A percentile compares a stretch with the other conserved stretches of the same genome.
Evolutionary conservation across 2,113 vertebrate genomes (phyloP).

Genomic region (Amblyornis subalaris): DNA sequence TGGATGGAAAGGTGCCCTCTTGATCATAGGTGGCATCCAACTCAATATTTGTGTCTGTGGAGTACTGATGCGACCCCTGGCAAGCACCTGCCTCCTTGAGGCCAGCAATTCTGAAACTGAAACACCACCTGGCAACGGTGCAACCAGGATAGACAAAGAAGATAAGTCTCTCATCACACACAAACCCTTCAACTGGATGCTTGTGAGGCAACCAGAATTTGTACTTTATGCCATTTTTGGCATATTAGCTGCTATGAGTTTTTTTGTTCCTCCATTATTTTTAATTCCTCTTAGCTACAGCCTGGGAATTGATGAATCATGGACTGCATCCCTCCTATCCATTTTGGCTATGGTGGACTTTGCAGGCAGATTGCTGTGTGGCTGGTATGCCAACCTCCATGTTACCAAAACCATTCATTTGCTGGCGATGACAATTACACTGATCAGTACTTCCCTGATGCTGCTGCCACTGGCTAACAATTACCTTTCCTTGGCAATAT

Average conservation of each 20-base stretch:
- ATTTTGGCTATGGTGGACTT: slow-evolving; percentile 71
- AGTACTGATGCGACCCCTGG: slow-evolving; percentile 32
- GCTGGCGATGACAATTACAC: slow-evolving; percentile 58
- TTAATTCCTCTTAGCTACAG: slow-evolving; percentile 72
- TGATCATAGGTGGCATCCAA: slow-evolving; percentile 52
- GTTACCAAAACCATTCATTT: slow-evolving; percentile 73
- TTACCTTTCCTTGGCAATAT: slow-evolving; percentile 65
- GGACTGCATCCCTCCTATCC: slow-evolving; percentile 72
- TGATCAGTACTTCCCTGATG: slow-evolving; percentile 69
- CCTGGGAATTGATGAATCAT: slow-evolving; percentile 66
- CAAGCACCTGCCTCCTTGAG: not conserved
- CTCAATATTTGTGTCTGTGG: slow-evolving; percentile 56
- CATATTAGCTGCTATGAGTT: slow-evolving; percentile 69
- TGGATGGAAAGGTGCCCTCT: slow-evolving; percentile 49
- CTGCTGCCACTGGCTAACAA: slow-evolving; percentile 68
- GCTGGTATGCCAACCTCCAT: slow-evolving; percentile 71
- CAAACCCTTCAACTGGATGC: slow-evolving; percentile 37
- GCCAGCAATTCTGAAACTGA: not conserved
- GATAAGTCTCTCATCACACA: not conserved
- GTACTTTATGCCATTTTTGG: slow-evolving; percentile 73
- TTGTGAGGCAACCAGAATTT: slow-evolving; percentile 38
- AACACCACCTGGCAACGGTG: not conserved
- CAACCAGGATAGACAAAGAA: not conserved
- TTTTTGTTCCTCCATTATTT: slow-evolving; percentile 75
- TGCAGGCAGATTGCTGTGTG: slow-evolving; percentile 67